Evolutionary conservation across 2,888 invertebrate species (phyloP).

Genomic region (Drosophila putrida): DNA sequence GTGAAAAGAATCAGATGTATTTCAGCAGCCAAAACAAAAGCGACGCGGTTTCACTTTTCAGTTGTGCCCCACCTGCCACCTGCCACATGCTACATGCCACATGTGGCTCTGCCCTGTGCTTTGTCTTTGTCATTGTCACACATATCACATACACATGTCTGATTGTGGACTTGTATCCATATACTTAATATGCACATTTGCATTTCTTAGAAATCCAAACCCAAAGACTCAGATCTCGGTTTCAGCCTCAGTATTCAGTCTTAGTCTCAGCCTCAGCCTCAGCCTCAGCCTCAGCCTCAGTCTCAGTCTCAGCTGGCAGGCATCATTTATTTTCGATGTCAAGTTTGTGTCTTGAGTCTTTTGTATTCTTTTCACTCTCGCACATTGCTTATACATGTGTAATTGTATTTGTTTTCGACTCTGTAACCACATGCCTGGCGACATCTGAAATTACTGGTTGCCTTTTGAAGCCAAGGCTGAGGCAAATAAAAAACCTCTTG

Average conservation of each 20-base stretch:
- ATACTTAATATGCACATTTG: conserved; percentile 65
- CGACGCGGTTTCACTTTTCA: conserved; percentile 67
- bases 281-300: conserved; percentile 19
- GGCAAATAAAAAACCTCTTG: conserved; percentile 17
- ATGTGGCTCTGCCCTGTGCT: conserved; percentile 47
- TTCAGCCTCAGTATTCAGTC: conserved; percentile 40
- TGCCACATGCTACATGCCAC: conserved; percentile 4
- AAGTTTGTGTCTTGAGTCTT: conserved; percentile 72
- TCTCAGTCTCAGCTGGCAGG: conserved; percentile 54
- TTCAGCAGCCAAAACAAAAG: conserved; percentile 43
- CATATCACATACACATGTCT: conserved; percentile 4
- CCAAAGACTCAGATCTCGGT: conserved; percentile 42
- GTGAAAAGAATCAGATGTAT: conserved; percentile 38
- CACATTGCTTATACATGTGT: conserved; percentile 7
- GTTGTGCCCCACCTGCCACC: conserved; percentile 25
- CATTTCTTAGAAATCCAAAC: conserved; percentile 57
- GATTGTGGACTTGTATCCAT: conserved; percentile 15
- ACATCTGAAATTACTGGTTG: conserved; percentile 55
- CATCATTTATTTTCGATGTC: conserved; percentile 80
- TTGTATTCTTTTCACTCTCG: conserved; percentile 70
- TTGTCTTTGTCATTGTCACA: conserved; percentile 56
- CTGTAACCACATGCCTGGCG: conserved; percentile 22
- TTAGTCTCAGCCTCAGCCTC: conserved; percentile 39
- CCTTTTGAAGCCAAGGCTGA: conserved; percentile 50
- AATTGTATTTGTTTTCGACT: conserved; percentile 45